Evolutionary conservation across 2,797 vertebrate genomes (phyloP), one percentile per base, ranked within the genome.

Genomic region (Petrocephalus sullivani): DNA sequence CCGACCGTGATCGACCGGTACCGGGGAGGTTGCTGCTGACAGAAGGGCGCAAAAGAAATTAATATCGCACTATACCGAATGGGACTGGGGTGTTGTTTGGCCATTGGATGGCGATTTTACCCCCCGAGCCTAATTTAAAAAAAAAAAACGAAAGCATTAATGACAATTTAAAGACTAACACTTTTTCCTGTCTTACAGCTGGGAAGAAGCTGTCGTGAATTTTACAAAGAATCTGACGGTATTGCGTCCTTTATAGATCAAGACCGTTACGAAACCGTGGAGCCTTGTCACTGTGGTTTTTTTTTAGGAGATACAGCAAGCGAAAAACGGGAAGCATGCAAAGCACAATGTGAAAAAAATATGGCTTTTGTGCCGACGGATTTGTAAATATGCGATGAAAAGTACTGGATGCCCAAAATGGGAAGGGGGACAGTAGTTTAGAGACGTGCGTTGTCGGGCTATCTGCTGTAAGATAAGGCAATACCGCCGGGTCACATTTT

Each of bases 61-160:
- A 87, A 61, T 71, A 78, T 83, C 58, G 56, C 81, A 57, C 75
- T 54, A 41, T 37, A 7, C 81, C 46, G 87, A 87, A 87, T 58
- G 81, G 87, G 87, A 89, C 89, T 49, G 60, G 33, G 60, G 33
- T 81, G 86, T 89, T 41, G 58, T 49, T 81, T 85, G 86, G 53
- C 19, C 87, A 85, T 19, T 53, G 81, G 82, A 64, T 64, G 67
- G 86, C 33, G 60, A 85, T 85, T 41, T 56, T 54, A 83, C 54
- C 51, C 33, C 12, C 6, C 60, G 51, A 41, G 37, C 46, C 53
- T 16, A 57, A 58, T 51, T 51, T 41, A n/a, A 67, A 64, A 33
- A 51, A 51, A 51, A 60, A 16, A 41, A 58, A 87, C 49, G 54
- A 54, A 19, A 84, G 49, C n/a, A 23, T 33, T 10, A 64, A 87